Conservation (phyloP, 2,888 invertebrate species). For the Balanococcus diminutus region DNA sequence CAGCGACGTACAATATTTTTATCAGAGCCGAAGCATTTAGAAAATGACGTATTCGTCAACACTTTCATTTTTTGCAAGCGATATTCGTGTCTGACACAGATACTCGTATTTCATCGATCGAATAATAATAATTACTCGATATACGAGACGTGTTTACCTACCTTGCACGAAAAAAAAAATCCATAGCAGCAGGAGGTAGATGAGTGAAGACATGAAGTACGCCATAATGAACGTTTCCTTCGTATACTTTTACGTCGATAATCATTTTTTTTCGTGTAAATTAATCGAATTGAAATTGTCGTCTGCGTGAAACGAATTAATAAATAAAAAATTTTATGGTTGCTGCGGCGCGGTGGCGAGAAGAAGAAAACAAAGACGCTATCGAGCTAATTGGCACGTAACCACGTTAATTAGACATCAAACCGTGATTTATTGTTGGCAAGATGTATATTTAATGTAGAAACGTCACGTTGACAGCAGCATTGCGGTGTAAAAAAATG, state of each 20-base stretch:
- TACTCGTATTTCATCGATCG: constrained; percentile 6
- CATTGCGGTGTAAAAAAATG: background rate
- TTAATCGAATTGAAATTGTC: constrained; percentile 16
- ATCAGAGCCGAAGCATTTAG: background rate
- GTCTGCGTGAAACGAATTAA: background rate
- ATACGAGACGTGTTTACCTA: background rate
- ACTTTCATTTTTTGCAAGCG: constrained; percentile 6
- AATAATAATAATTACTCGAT: background rate
- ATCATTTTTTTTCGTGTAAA: background rate
- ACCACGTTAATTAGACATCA: constrained; percentile 25
- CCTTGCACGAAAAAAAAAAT: background rate
- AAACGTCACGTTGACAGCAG: background rate
- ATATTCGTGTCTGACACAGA: background rate
- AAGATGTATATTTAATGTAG: constrained; percentile 1
- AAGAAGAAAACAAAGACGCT: constrained; percentile 12
- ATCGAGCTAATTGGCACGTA: constrained; percentile 39
- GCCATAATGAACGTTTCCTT: background rate
- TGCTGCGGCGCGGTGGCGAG: background rate
- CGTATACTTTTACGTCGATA: background rate
- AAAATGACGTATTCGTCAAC: background rate
- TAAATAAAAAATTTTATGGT: background rate
- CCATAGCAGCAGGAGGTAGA: background rate
- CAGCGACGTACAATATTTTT: background rate
- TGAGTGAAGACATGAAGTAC: background rate
- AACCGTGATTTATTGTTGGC: constrained; percentile 28